Conservation (phyloP, 2,888 invertebrate genomes). For the Eristalinus aeneus region DNA sequence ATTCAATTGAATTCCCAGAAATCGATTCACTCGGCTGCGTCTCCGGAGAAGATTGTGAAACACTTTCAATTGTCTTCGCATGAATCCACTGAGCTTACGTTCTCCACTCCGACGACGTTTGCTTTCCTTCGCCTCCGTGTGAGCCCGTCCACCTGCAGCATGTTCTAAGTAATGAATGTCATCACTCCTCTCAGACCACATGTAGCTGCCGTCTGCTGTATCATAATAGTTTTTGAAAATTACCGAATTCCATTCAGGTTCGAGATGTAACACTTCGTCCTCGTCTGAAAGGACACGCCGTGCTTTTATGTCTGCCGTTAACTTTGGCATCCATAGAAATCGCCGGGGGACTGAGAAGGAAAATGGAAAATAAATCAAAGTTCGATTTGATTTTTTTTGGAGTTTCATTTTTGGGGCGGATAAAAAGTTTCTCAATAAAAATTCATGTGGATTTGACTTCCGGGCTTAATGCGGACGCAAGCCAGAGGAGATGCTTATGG, state of each 20-base stretch:
- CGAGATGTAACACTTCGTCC: neutral
- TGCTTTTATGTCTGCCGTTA: neutral
- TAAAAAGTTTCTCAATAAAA: neutral
- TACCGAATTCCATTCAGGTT: neutral
- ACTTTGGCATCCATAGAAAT: neutral
- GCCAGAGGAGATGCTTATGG: neutral
- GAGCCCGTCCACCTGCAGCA: neutral
- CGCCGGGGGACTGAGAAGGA: neutral
- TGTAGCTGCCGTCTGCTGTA: neutral
- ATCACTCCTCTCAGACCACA: neutral
- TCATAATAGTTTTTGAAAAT: neutral
- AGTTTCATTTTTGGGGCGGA: neutral
- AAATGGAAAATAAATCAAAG: neutral
- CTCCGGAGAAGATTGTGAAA: neutral
- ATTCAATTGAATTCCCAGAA: constrained; percentile 6
- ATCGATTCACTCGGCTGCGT: constrained; percentile 6
- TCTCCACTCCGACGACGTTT: neutral
- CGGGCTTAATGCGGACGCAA: neutral
- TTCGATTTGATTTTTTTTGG: too few species aligned
- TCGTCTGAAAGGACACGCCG: neutral
- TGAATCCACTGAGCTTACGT: neutral
- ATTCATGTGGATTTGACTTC: neutral
- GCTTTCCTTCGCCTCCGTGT: neutral
- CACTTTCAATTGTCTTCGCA: neutral
- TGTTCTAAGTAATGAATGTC: neutral